phyloP scores from a whole-genome alignment of 2,888 invertebrate species.

The Ptycholaimellus sp. region DNA sequence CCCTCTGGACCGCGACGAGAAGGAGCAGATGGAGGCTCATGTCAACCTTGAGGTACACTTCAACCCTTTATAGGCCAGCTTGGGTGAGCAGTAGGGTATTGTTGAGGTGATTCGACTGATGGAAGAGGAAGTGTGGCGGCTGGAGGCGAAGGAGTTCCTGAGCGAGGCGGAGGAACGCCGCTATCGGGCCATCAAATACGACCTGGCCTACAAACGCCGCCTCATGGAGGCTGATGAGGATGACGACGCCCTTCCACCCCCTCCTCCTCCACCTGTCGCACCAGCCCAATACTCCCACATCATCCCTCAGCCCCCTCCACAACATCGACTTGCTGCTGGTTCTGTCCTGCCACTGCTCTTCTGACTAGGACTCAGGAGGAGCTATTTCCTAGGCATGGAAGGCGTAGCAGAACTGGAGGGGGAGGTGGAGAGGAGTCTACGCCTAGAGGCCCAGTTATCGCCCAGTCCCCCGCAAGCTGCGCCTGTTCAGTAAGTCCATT shows the following conservation, averaged over 20 bases:
- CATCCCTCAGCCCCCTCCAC: conserved; percentile 1
- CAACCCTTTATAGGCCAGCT: background rate
- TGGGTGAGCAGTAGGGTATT: background rate
- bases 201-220: conserved; percentile 2
- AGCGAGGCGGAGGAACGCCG: conserved; percentile 9
- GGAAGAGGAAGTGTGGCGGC: conserved; percentile 12
- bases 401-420: too few species aligned
- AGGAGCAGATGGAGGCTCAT: background rate
- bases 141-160: conserved; percentile 13
- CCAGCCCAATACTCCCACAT: conserved; percentile 3
- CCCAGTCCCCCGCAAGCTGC: too few species aligned
- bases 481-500: too few species aligned
- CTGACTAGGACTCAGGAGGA: too few species aligned
- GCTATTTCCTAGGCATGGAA: too few species aligned
- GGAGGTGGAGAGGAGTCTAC: too few species aligned
- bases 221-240: background rate
- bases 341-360: too few species aligned
- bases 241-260: conserved; percentile 1
- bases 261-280: conserved; percentile 7
- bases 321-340: conserved; percentile 11
- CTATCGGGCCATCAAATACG: conserved; percentile 5
- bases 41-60: conserved; percentile 4
- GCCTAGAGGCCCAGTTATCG: too few species aligned
- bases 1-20: conserved; percentile 2
- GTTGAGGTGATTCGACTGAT: conserved; percentile 8